Percentiles rank a stretch among this genome's conserved stretches.
These are phyloP conservation scores for Cryptoblepharus egeriae DNA, from an alignment of 2,797 vertebrate genomes.

Conservation along the genomic window DNA sequence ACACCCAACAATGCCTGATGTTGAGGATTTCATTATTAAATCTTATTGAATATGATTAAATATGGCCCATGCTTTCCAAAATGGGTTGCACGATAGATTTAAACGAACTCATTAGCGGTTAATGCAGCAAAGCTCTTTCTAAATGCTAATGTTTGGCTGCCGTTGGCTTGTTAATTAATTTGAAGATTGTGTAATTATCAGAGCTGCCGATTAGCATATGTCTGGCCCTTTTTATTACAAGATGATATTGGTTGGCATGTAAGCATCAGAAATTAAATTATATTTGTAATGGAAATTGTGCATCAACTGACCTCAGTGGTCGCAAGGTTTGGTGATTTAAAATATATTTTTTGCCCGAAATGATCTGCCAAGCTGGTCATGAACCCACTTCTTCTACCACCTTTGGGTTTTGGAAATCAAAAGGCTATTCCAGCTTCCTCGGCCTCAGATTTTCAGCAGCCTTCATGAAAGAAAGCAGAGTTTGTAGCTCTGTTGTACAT, in stretches of 20 bases:
- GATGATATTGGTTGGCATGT: constrained; percentile 68
- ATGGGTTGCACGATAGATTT: constrained; percentile 73
- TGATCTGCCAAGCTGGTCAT: constrained; percentile 13
- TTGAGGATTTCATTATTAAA: constrained; percentile 78
- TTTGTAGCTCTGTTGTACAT: not conserved
- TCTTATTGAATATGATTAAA: constrained; percentile 82
- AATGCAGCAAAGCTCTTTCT: constrained; percentile 79
- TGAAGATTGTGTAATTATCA: constrained; percentile 82
- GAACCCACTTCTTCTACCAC: not conserved
- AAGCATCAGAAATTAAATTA: constrained; percentile 75
- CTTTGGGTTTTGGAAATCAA: not conserved
- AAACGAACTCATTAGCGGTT: constrained; percentile 82
- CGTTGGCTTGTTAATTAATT: constrained; percentile 83
- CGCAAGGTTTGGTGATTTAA: constrained; percentile 10
- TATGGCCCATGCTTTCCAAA: constrained; percentile 75
- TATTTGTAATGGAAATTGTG: constrained; percentile 64
- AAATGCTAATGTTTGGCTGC: constrained; percentile 83
- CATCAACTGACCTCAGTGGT: constrained; percentile 61
- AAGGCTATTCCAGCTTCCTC: not conserved
- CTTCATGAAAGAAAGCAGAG: not conserved
- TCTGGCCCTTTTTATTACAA: constrained; percentile 74
- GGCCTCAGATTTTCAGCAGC: too few species aligned
- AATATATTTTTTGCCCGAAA: constrained; percentile 10
- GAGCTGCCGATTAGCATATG: constrained; percentile 76
- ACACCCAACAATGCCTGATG: constrained; percentile 75